A percentile compares a stretch with the other conserved stretches of the same genome.
Conservation (phyloP, 2,797 vertebrate species). For the Cuniculus paca region DNA sequence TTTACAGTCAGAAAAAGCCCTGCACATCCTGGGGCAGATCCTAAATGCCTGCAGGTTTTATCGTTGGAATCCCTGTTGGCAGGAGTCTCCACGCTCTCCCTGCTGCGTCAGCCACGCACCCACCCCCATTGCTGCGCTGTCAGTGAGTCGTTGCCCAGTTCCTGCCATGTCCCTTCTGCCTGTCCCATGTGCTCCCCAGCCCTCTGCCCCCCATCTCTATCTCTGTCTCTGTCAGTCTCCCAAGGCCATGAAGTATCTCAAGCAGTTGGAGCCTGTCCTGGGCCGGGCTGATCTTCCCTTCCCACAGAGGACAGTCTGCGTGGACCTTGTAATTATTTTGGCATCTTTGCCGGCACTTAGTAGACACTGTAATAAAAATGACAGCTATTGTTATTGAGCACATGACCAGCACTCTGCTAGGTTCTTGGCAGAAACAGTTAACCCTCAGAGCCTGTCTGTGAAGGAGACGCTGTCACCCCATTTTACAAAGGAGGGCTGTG, state of each 20-base stretch:
- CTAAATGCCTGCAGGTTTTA: background rate
- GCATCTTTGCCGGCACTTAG: background rate
- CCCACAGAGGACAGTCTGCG: background rate
- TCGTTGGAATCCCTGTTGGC: background rate
- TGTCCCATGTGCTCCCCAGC: background rate
- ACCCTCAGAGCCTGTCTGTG: background rate
- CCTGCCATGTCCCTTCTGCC: background rate
- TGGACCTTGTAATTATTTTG: background rate
- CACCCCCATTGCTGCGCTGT: accelerated
- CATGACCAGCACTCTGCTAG: background rate
- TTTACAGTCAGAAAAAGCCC: background rate
- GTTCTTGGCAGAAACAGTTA: background rate
- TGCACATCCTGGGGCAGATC: too few species aligned
- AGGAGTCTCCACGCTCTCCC: background rate
- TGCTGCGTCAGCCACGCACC: background rate
- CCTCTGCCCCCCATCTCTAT: background rate
- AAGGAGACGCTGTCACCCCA: background rate
- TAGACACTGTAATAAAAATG: background rate
- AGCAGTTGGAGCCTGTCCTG: background rate
- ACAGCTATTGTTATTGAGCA: background rate
- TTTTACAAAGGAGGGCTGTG: background rate
- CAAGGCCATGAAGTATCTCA: background rate
- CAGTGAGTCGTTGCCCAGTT: background rate
- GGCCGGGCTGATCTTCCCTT: background rate
- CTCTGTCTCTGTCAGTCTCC: too few species aligned